A percentile compares a stretch with the other conserved stretches of the same genome.
Conservation (phyloP, 2,888 invertebrate species). For the Pristionchus fissidentatus region DNA sequence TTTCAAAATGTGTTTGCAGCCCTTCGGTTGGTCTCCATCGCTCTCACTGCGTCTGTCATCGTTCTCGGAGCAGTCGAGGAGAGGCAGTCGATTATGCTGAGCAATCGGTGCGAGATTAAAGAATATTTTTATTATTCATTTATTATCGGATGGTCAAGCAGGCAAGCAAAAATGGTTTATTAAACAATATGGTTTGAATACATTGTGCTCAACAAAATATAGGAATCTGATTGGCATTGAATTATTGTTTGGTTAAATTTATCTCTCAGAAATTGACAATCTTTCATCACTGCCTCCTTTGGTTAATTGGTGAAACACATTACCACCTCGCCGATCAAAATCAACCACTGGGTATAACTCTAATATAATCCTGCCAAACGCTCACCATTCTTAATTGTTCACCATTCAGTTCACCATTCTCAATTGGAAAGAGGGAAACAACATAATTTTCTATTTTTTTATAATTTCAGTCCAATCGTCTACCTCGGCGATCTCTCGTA, state of each 20-base stretch:
- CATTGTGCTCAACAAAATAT: no score
- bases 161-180: no score
- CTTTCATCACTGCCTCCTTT: neutral
- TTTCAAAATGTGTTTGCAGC: no score
- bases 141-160: no score
- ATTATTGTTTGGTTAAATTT: neutral
- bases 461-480: neutral
- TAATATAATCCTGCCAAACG: no score
- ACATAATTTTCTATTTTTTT: neutral
- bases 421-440: neutral
- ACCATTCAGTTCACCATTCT: neutral
- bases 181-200: no score
- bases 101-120: neutral
- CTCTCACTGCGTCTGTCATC: neutral
- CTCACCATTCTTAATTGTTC: neutral
- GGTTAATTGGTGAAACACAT: neutral
- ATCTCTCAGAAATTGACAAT: neutral
- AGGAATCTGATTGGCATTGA: no score
- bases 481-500: conserved; percentile 38
- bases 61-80: conserved; percentile 12
- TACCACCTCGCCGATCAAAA: neutral
- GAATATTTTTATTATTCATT: no score
- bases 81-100: neutral
- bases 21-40: neutral
- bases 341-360: no score